Conservation (phyloP, 2,797 vertebrate species). For the Bovichtus diacanthus region DNA sequence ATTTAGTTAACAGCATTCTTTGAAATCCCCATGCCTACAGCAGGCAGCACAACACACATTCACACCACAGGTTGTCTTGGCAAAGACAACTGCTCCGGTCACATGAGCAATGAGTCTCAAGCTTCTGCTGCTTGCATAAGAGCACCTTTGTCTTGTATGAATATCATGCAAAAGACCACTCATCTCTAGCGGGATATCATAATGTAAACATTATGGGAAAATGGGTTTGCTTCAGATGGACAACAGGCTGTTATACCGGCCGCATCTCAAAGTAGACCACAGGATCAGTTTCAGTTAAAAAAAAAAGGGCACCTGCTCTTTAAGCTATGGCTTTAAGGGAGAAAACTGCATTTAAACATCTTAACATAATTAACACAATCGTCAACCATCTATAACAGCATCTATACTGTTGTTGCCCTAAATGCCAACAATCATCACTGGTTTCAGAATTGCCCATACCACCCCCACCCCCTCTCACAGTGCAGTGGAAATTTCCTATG, state of each 20-base stretch:
- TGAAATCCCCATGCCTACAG: constrained; percentile 1
- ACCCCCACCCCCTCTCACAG: constrained; percentile 45
- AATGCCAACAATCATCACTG: not conserved
- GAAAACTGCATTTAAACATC: not conserved
- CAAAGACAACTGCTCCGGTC: constrained; percentile 45
- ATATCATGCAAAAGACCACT: not conserved
- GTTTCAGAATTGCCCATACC: constrained; percentile 7
- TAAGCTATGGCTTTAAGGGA: not conserved
- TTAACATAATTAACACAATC: not conserved
- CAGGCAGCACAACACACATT: not conserved
- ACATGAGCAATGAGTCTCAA: constrained; percentile 29
- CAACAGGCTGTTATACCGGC: not conserved
- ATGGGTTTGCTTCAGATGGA: not conserved
- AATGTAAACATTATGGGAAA: not conserved
- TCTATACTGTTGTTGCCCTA: too few relatives aligned
- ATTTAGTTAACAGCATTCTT: not conserved
- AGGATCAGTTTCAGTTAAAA: not conserved
- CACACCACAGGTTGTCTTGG: constrained; percentile 4
- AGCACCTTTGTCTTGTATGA: constrained; percentile 15
- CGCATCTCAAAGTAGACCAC: not conserved
- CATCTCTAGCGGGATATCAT: not conserved
- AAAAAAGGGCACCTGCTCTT: constrained; percentile 2
- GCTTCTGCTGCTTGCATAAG: constrained; percentile 42
- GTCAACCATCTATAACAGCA: not conserved
- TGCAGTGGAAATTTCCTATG: constrained; percentile 81